Evolutionary conservation across 2,797 vertebrate species (phyloP), one percentile per base, ranked within the genome.

Genomic region (Ibycter americanus): DNA sequence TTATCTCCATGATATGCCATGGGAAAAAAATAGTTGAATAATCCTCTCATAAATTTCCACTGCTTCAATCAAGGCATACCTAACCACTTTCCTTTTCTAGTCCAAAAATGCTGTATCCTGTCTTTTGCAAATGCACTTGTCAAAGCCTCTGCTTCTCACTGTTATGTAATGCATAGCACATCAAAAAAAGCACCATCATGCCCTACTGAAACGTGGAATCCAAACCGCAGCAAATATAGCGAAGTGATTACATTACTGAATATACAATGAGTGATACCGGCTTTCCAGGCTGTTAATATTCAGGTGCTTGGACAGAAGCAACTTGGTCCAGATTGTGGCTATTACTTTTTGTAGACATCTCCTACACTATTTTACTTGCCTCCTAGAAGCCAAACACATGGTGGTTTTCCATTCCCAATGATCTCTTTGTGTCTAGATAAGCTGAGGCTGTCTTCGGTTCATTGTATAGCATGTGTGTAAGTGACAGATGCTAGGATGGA

Each of bases 391-490:
- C 52, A 88, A 91, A 61, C 17, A 70, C 44, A 4, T 8, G 6
- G 15, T 52, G 6, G 2, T 31, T 90, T 88, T 72, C 27, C n/a
- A 42, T 55, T 90, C 86, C n/a, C 51, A 73, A 0, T 2, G 15
- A 87, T 29, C 4, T 66, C 8, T 82, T 72, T 56, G 5, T 32
- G 10, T 27, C 51, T 15, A 12, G 25, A 15, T 13, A 62, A 70
- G 7, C 13, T 62, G 29, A 68, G 46, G 10, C 22, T 40, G 1
- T 62, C 32, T 79, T 87, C 70, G 58, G 15, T 5, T 81, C 40
- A 13, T 32, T 16, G 7, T 56, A 36, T 25, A 68, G 20, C 8
- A 15, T 0, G 0, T 2, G 1, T 29, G 3, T 10, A 68, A 68
- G 27, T 6, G 49, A 49, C 12, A 71, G 73, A 56, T 6, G 2